Evolutionary conservation across 2,888 invertebrate species (phyloP).

Genomic region (Pollenia griseotomentosa): DNA sequence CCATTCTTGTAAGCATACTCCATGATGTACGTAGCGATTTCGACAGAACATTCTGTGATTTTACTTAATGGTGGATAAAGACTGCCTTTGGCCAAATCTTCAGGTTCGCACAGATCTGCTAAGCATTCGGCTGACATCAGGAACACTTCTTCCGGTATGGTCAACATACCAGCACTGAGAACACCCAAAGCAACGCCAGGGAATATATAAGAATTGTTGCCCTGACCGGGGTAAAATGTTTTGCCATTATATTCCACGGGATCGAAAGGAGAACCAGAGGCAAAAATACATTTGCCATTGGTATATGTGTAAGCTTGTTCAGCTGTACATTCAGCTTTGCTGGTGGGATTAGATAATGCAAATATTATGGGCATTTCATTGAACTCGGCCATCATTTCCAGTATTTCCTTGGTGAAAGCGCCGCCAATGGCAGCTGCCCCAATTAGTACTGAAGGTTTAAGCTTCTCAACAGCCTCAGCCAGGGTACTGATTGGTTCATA

Average conservation of each 20-base stretch:
- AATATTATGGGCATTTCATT: slow-evolving; percentile 97
- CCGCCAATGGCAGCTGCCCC: slow-evolving; percentile 97
- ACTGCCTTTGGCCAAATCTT: slow-evolving; percentile 92
- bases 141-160: slow-evolving; percentile 96
- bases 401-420: slow-evolving; percentile 95
- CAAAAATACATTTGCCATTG: slow-evolving; percentile 96
- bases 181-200: slow-evolving; percentile 97
- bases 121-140: slow-evolving; percentile 94
- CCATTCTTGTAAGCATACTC: slow-evolving; percentile 92
- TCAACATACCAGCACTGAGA: slow-evolving; percentile 93
- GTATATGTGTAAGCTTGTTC: slow-evolving; percentile 96
- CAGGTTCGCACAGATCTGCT: slow-evolving; percentile 91
- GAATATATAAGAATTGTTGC: slow-evolving; percentile 99
- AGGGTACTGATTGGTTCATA: slow-evolving; percentile 91
- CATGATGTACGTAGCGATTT: slow-evolving; percentile 92
- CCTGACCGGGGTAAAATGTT: slow-evolving; percentile 95
- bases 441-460: slow-evolving; percentile 96
- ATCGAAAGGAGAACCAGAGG: slow-evolving; percentile 98
- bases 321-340: slow-evolving; percentile 99
- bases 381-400: slow-evolving; percentile 92
- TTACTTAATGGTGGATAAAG: slow-evolving; percentile 95
- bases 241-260: slow-evolving; percentile 93
- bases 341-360: slow-evolving; percentile 98
- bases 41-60: slow-evolving; percentile 93
- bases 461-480: slow-evolving; percentile 90